Conservation (phyloP, 2,113 vertebrate genomes). For the Phrynosoma platyrhinos region DNA sequence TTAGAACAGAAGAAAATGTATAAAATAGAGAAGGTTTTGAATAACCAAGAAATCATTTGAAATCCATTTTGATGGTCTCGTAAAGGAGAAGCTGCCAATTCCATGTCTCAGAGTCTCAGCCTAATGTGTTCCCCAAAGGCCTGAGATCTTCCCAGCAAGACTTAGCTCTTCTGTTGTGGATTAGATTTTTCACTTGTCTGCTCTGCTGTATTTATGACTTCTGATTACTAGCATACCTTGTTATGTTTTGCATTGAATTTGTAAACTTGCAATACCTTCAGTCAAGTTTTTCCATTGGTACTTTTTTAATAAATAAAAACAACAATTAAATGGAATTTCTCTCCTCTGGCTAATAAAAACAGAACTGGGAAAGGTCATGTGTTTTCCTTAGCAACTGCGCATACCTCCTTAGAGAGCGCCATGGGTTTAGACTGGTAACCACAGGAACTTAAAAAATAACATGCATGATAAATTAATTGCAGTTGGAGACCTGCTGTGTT, state of each 20-base stretch:
- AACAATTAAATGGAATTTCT: not conserved
- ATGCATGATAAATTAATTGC: conserved; percentile 24
- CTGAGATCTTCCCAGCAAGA: not conserved
- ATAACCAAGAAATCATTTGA: not conserved
- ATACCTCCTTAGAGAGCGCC: not conserved
- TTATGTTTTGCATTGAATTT: not conserved
- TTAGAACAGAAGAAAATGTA: no score
- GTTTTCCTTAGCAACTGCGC: conserved; percentile 8
- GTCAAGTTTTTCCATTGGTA: not conserved
- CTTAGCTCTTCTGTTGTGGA: not conserved
- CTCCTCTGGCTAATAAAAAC: not conserved
- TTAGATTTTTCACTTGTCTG: not conserved
- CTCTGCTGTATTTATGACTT: not conserved
- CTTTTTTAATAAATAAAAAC: conserved; percentile 1
- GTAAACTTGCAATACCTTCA: not conserved
- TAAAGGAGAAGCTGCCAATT: not conserved
- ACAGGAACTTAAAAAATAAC: conserved; percentile 18
- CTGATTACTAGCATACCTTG: no score
- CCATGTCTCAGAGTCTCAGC: not conserved
- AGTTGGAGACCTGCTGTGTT: conserved; percentile 18
- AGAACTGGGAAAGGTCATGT: not conserved
- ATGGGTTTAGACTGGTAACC: conserved; percentile 15
- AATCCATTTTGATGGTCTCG: not conserved
- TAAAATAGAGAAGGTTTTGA: not conserved
- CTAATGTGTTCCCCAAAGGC: not conserved